Evolutionary conservation across 2,888 invertebrate species (phyloP), one percentile per base, ranked within the genome.

Genomic region (Apodemia duryi): DNA sequence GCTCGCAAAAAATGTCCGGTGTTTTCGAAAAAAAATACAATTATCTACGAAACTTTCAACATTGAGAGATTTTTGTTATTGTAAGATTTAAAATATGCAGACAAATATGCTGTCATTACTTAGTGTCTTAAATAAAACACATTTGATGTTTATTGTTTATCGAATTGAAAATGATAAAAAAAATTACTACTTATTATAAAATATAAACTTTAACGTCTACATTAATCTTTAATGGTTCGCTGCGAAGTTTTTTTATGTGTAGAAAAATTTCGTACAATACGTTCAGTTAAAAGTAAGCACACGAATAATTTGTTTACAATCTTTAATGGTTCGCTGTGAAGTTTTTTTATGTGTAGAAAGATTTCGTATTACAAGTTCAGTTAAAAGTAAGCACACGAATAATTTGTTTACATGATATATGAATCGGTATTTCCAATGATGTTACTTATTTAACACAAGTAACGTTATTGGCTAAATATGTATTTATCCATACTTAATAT

Each of bases 211-310:
- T 54, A 52, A 51, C 43, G 51, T 51, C n/a, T 52, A 52, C 52
- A 65, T 38, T 38, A 62, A 64, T 38, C 28, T 57, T 63, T 64
- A 57, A 64, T 41, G 63, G 13, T n/a, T 57, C 29, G 57, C 54
- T 6, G 13, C 63, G 63, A 57, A 43, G 13, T 9, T 11, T 43
- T 64, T 64, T 57, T 64, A 64, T 54, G 57, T 13, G 13, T 9
- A 38, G 28, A 38, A 38, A 38, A 38, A 28, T 52, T 52, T 7
- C 6, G n/a, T 52, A 52, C 28, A 52, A 28, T 7, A 21, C 28
- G 6, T 21, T 7, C 9, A 6, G 52, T 52, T 6, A 6, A 52
- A 52, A 49, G n/a, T 49, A 13, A 49, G 49, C 49, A 49, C 13
- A 49, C 13, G 13, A 49, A 49, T 49, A 49, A 49, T 13, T 21